Base-by-base conservation (phyloP, 2,113 vertebrate genomes). In the Phaethornis superciliosus region DNA sequence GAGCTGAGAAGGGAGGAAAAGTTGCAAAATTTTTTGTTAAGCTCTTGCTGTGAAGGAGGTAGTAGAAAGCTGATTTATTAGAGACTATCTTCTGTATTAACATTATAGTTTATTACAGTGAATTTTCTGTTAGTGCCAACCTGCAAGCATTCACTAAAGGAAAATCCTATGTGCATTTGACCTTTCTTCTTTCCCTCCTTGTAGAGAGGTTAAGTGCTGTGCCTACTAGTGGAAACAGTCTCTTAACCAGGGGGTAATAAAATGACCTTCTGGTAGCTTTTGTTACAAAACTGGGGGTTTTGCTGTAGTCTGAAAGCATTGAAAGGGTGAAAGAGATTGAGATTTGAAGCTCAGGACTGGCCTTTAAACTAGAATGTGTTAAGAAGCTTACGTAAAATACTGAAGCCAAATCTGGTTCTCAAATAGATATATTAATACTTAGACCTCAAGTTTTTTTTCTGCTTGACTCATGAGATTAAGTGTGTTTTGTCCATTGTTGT, bases 401-500 rank as follows among this genome's bases (percentile, higher is more conserved):
- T 82, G 59, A 82, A 94, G 71, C 56, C 35, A 46, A 94, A 94
- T 88, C 79, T 93, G 52, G 32, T 89, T 30, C 80, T 87, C 62
- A 33, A 49, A 69, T 74, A 82, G 69, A 67, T 92, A 72, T 35
- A 85, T 89, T 95, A 94, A 85, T 89, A 52, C 69, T 94, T 72
- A 52, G 60, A 51, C 71, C 40, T 85, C n/a, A 67, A 78, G 70
- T 16, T 86, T 90, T 94, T 82, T 55, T 56, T 67, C 68, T 75
- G 17, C 89, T 88, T 71, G 58, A 33, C 54, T 80, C 16, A 10
- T n/a, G 82, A 85, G 76, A 88, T 95, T 60, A 85, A 93, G 60
- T 85, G 40, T 91, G 70, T 85, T 93, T 83, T 47, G 77, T 93
- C 46, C 22, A 30, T 79, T 90, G 71, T 94, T 94, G 69, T 90